Percentiles rank a stretch among this genome's conserved stretches.
Conservation (phyloP, 1,140 invertebrate species). For the Monomorium pharaonis region DNA sequence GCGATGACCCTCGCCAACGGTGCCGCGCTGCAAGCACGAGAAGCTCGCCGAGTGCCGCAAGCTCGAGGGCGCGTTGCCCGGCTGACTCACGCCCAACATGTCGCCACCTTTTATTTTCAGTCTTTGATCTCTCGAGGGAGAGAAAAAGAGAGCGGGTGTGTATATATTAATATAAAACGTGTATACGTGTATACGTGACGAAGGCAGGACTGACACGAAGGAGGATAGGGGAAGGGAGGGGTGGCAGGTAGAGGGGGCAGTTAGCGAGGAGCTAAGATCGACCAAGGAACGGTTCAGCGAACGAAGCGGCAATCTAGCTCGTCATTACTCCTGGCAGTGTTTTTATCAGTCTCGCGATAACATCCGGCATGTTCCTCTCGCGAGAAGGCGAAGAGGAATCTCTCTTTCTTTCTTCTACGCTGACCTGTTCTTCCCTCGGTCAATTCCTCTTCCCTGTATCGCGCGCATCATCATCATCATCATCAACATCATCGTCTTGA, state of each 20-base stretch:
- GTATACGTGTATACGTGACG: conserved; percentile 1
- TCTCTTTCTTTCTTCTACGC: conserved; percentile 15
- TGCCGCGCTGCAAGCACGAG: conserved; percentile 84
- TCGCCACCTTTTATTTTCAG: conserved; percentile 65
- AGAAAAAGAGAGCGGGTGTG: conserved; percentile 3
- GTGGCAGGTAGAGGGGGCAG: neutral
- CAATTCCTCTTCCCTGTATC: conserved; percentile 39
- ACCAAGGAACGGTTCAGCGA: conserved; percentile 44
- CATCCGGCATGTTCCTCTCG: conserved; percentile 39
- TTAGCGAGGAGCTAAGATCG: conserved; percentile 43
- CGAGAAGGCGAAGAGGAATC: conserved; percentile 28
- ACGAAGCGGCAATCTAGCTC: conserved; percentile 55
- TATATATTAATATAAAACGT: conserved; percentile 18
- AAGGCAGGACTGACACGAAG: conserved; percentile 7
- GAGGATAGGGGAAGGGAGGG: neutral
- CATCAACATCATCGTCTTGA: too few relatives aligned
- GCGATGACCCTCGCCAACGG: conserved; percentile 80
- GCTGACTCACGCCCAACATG: conserved; percentile 84
- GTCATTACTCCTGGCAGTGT: conserved; percentile 65
- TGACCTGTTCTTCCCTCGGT: conserved; percentile 26
- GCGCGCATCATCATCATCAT: conserved; percentile 57
- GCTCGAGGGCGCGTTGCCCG: conserved; percentile 83
- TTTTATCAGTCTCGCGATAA: conserved; percentile 58
- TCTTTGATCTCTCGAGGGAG: conserved; percentile 66
- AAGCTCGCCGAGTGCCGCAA: conserved; percentile 86